Conservation (phyloP, 2,113 vertebrate species). For the Laticauda colubrina region DNA sequence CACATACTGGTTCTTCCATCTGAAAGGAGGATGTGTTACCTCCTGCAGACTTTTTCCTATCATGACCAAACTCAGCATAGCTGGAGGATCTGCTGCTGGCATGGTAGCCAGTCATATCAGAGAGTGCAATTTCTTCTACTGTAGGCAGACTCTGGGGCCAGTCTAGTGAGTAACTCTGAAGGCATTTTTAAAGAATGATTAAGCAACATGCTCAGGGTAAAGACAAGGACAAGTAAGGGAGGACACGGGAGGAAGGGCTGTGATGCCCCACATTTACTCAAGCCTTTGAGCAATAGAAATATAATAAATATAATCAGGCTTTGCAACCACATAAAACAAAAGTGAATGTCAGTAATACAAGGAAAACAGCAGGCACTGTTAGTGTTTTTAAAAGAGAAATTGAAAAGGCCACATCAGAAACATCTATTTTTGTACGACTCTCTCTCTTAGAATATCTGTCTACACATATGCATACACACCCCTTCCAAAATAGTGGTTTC, state of each 20-base stretch:
- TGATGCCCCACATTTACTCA: conserved; percentile 40
- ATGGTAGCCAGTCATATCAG: not conserved
- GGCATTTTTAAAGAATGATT: conserved; percentile 4
- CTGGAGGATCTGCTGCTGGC: not conserved
- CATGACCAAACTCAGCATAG: conserved; percentile 6
- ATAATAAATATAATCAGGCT: not conserved
- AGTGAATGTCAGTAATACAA: not conserved
- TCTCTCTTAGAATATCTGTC: not conserved
- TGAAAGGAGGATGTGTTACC: not conserved
- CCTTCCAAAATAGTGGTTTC: not conserved
- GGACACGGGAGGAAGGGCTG: conserved; percentile 31
- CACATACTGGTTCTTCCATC: not conserved
- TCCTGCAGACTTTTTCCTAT: conserved; percentile 4
- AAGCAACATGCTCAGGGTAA: conserved; percentile 35
- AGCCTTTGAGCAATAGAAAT: conserved; percentile 53
- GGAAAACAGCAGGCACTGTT: not conserved
- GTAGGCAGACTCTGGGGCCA: not conserved
- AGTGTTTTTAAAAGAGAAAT: not conserved
- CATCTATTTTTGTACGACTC: not conserved
- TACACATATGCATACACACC: not conserved
- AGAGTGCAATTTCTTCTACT: not conserved
- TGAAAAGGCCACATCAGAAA: not conserved
- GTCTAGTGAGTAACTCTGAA: conserved; percentile 35
- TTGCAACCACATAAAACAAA: not conserved
- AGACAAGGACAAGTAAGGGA: conserved; percentile 24